These are phyloP conservation scores for Eudemis profundana DNA, from an alignment of 2,888 invertebrate genomes.

Conservation along the genomic window DNA sequence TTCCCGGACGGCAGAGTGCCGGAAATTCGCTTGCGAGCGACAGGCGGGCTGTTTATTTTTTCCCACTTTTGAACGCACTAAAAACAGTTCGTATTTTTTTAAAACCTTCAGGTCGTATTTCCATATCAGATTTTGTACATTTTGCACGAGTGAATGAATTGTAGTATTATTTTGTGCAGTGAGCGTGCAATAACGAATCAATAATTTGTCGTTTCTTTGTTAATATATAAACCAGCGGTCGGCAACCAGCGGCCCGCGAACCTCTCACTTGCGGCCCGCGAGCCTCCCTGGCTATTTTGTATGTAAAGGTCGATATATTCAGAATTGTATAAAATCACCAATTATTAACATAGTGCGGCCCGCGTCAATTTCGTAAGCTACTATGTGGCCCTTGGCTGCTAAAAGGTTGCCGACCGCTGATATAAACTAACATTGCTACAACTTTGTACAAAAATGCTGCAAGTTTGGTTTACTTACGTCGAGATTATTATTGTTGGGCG, in stretches of 20 bases:
- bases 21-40: constrained; percentile 70
- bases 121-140: constrained; percentile 21
- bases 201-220: constrained; percentile 6
- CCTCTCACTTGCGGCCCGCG: too few species aligned
- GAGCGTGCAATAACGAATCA: constrained; percentile 7
- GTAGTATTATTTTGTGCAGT: constrained; percentile 18
- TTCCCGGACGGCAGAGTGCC: constrained; percentile 68
- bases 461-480: not conserved
- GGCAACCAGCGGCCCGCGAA: too few species aligned
- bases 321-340: too few species aligned
- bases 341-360: too few species aligned
- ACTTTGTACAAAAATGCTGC: not conserved
- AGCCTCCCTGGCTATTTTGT: too few species aligned
- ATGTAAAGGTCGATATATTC: too few species aligned
- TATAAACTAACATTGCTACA: too few species aligned
- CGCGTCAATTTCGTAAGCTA: too few species aligned
- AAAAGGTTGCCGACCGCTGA: too few species aligned
- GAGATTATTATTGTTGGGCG: not conserved
- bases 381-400: too few species aligned
- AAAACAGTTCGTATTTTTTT: constrained; percentile 58
- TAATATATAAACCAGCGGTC: too few species aligned
- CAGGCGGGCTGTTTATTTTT: constrained; percentile 67
- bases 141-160: constrained; percentile 22
- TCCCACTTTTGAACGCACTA: constrained; percentile 66
- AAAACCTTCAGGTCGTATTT: constrained; percentile 21